Evolutionary conservation across 37 sponge, comb jelly and placozoan genomes (phyloP).

Genomic region (Amphimedon queenslandica): DNA sequence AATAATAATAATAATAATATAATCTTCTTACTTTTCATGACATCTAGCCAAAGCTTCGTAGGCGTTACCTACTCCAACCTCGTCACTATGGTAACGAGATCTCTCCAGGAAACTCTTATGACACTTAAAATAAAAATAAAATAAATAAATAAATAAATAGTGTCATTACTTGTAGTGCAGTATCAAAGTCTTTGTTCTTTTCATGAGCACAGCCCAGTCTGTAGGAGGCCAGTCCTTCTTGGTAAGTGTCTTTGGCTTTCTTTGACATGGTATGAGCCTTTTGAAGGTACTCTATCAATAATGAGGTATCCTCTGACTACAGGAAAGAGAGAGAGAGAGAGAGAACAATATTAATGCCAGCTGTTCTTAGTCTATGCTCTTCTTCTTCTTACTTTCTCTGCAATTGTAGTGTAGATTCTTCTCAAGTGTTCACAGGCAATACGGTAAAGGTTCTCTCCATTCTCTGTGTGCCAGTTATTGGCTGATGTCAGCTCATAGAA

Average conservation of each 20-base stretch:
- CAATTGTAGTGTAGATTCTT: slow-evolving; percentile 77
- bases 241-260: slow-evolving; percentile 60
- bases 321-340: slow-evolving; percentile 1
- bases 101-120: slow-evolving; percentile 71
- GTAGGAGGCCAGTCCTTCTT: slow-evolving; percentile 79
- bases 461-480: slow-evolving; percentile 77
- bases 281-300: slow-evolving; percentile 45
- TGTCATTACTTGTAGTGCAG: slow-evolving; percentile 59
- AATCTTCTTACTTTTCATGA: slow-evolving; percentile 59
- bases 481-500: slow-evolving; percentile 55
- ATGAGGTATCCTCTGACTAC: slow-evolving; percentile 5
- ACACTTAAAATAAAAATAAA: slow-evolving; percentile 32
- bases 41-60: slow-evolving; percentile 74
- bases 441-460: slow-evolving; percentile 66
- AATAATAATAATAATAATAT: not conserved
- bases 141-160: not conserved
- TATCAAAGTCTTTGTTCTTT: slow-evolving; percentile 31
- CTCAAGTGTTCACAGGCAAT: slow-evolving; percentile 74
- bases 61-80: slow-evolving; percentile 61
- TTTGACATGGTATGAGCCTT: slow-evolving; percentile 73
- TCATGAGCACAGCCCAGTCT: slow-evolving; percentile 67
- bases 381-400: slow-evolving; percentile 44
- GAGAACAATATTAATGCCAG: not conserved
- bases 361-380: not conserved
- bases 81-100: slow-evolving; percentile 63